Conservation (phyloP, 2,113 vertebrate genomes). For the Zonotrichia leucophrys region DNA sequence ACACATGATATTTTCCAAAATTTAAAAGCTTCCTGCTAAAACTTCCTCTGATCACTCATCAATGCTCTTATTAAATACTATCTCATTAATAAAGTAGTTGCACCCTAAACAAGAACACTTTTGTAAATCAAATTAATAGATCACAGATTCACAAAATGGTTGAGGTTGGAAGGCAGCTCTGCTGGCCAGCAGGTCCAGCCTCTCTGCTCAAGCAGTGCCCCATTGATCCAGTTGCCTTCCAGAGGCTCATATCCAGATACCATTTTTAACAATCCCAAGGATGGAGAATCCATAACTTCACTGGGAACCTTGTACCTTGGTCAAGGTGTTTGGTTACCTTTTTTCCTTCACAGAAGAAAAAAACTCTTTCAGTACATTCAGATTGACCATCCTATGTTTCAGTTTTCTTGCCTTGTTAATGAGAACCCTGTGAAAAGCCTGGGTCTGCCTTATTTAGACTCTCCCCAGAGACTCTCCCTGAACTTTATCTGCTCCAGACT, state of each 20-base stretch:
- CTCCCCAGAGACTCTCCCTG: not conserved
- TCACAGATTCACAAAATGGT: not conserved
- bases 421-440: not conserved
- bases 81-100: not conserved
- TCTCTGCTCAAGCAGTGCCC: not conserved
- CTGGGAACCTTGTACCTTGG: not conserved
- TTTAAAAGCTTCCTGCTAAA: not conserved
- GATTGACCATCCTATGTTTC: not conserved
- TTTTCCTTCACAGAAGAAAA: not conserved
- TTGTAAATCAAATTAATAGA: not conserved
- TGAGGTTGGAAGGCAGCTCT: not conserved
- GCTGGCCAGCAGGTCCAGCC: not conserved
- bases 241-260: not conserved
- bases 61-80: not conserved
- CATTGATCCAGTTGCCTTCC: not conserved
- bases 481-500: not conserved
- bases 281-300: not conserved
- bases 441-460: fast-evolving
- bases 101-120: not conserved
- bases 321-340: not conserved
- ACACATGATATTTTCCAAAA: not conserved
- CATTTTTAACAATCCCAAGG: not conserved
- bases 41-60: not conserved
- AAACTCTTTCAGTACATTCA: not conserved
- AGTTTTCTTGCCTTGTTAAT: not conserved